Base-by-base conservation (phyloP, 2,113 vertebrate genomes). In the Osmerus mordax region DNA sequence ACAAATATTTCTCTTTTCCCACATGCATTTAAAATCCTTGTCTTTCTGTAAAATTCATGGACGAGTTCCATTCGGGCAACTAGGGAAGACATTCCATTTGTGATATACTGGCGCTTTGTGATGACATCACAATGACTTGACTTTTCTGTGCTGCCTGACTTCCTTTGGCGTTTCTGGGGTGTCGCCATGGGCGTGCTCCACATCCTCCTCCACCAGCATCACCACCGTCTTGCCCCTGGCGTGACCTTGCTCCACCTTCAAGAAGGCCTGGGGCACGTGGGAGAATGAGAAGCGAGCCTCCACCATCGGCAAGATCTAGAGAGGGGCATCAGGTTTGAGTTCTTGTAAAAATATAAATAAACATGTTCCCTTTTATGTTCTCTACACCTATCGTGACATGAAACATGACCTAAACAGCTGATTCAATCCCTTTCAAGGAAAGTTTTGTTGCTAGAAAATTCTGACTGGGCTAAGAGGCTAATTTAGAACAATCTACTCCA, bases 181-280 rank as follows among this genome's bases (percentile, higher is more conserved):
- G 18, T 79, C 77, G 0, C 77, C 59, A 72, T 2, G 28, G 1
- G 19, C 8, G 74, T 77, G 75, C 47, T 32, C 19, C 32, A n/a
- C 32, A 13, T 84, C 60, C 0, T 87, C 87, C 66, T 91, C 86
- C 23, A 86, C 69, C 29, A 97, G 91, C 41, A 72, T 73, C 36
- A 98, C 88, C 3, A 97, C 95, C 0, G 94, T 97, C 91, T 98
- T 98, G 47, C 96, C 96, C 76, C 95, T 90, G 54, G 96, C 94
- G 0, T 96, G 95, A 70, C 96, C 96, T 80, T 87, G 82, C 88
- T 97, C 95, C 84, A 97, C 29, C 84, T 95, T 97, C 87, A 90
- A 89, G 78, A 98, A 96, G 64, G 95, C 96, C 88, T 95, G 90
- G 56, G 95, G 95, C 75, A 98, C 94, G 84, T 97, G 85, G 75